These are phyloP conservation scores for Bradysia coprophila DNA, from an alignment of 1,140 invertebrate species.

Conservation along the genomic window DNA sequence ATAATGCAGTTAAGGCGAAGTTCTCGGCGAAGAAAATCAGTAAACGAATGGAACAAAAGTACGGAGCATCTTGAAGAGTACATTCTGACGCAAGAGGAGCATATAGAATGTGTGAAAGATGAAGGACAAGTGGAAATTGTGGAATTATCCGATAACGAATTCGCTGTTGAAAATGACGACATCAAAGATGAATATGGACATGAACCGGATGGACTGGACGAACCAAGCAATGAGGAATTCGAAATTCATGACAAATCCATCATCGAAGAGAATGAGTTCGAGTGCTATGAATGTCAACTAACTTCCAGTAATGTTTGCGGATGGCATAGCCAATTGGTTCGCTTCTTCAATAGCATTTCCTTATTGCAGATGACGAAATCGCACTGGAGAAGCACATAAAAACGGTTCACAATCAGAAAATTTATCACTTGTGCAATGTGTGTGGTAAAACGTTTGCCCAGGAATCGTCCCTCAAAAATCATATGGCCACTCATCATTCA, in stretches of 20 bases:
- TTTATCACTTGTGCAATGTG: background rate
- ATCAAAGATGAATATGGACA: too few relatives aligned
- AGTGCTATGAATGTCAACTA: background rate
- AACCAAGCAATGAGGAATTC: too few relatives aligned
- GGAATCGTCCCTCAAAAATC: background rate
- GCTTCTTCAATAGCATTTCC: background rate
- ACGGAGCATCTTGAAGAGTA: too few relatives aligned
- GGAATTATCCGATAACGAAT: too few relatives aligned
- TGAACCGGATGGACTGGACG: too few relatives aligned
- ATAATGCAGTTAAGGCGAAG: too few relatives aligned
- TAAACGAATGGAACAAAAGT: too few relatives aligned
- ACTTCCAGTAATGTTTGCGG: background rate
- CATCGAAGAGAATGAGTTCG: background rate
- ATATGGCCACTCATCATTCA: background rate
- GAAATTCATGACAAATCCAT: background rate
- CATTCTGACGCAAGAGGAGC: too few relatives aligned
- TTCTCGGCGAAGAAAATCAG: too few relatives aligned
- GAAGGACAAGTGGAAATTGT: too few relatives aligned
- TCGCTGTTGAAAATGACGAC: too few relatives aligned
- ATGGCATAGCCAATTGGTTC: background rate
- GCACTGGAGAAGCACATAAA: background rate
- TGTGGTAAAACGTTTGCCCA: background rate
- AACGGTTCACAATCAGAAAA: background rate
- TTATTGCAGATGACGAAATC: background rate
- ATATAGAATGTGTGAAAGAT: too few relatives aligned